phyloP scores from a whole-genome alignment of 2,888 invertebrate genomes.

The Dromius quadrimaculatus region DNA sequence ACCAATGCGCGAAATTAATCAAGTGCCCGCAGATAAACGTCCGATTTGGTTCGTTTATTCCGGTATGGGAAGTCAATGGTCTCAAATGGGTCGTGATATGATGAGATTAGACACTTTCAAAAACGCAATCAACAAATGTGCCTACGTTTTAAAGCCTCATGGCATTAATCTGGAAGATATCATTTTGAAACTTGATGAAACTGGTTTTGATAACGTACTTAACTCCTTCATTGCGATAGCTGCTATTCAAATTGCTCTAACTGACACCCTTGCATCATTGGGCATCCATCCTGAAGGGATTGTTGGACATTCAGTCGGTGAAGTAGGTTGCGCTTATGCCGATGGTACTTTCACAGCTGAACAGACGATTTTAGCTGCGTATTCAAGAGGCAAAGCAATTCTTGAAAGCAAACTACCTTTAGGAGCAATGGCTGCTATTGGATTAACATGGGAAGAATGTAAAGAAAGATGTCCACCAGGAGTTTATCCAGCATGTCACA shows the following conservation, averaged over 20 bases:
- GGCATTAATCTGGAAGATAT: constrained; percentile 87
- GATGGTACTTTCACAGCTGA: constrained; percentile 95
- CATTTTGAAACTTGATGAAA: constrained; percentile 80
- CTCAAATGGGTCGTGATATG: constrained; percentile 92
- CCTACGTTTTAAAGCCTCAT: constrained; percentile 81
- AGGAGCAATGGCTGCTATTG: constrained; percentile 94
- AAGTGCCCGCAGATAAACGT: constrained; percentile 72
- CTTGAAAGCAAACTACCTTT: constrained; percentile 78
- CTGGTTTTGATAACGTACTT: constrained; percentile 86
- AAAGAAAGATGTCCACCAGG: constrained; percentile 80
- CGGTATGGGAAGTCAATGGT: constrained; percentile 99
- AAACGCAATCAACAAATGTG: constrained; percentile 80
- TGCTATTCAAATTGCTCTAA: constrained; percentile 95
- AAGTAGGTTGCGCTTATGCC: constrained; percentile 95
- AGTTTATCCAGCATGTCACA: constrained; percentile 93
- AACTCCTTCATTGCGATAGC: constrained; percentile 95
- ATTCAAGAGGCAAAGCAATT: constrained; percentile 90
- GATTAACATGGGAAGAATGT: constrained; percentile 88
- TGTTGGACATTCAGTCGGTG: constrained; percentile 95
- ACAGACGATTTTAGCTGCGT: constrained; percentile 94
- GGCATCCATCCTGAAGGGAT: constrained; percentile 93
- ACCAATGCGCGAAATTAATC: constrained; percentile 68
- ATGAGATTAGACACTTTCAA: constrained; percentile 87
- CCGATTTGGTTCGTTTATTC: constrained; percentile 96
- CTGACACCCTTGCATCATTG: constrained; percentile 82